Conservation (phyloP, 2,797 vertebrate genomes). For the Micromesistius poutassou region DNA sequence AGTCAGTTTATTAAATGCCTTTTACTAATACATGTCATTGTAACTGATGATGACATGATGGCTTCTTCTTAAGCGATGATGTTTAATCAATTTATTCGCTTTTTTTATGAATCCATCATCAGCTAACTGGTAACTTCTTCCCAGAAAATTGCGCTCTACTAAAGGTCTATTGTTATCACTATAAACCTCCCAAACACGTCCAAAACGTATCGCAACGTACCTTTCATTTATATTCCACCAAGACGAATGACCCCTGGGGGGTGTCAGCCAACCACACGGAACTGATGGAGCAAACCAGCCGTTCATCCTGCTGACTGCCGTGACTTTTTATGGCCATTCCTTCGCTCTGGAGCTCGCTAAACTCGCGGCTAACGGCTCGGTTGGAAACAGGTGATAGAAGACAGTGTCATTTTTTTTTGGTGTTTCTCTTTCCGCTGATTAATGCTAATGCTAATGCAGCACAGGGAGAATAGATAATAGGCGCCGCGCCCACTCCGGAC, state of each 20-base stretch:
- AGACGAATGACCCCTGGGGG: neutral
- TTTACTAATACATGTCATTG: neutral
- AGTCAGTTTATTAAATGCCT: neutral
- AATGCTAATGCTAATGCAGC: conserved; percentile 1
- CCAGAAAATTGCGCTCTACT: neutral
- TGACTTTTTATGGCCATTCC: neutral
- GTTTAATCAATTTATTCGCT: too few species aligned
- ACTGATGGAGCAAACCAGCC: neutral
- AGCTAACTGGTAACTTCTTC: neutral
- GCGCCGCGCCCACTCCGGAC: neutral
- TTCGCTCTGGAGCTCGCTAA: neutral
- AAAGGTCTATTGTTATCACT: neutral
- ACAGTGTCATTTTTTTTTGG: neutral
- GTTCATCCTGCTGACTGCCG: neutral
- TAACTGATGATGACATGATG: neutral
- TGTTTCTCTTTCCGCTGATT: neutral
- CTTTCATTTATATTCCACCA: neutral
- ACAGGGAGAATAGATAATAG: neutral
- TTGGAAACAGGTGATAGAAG: neutral
- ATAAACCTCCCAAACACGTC: neutral
- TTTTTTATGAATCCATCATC: too few species aligned
- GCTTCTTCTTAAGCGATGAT: neutral
- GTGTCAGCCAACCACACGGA: neutral
- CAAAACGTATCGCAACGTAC: neutral
- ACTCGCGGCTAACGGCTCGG: neutral